These are phyloP conservation scores for Astatotilapia flaviijosephi DNA, from an alignment of 2,113 vertebrate species.

Conservation along the genomic window DNA sequence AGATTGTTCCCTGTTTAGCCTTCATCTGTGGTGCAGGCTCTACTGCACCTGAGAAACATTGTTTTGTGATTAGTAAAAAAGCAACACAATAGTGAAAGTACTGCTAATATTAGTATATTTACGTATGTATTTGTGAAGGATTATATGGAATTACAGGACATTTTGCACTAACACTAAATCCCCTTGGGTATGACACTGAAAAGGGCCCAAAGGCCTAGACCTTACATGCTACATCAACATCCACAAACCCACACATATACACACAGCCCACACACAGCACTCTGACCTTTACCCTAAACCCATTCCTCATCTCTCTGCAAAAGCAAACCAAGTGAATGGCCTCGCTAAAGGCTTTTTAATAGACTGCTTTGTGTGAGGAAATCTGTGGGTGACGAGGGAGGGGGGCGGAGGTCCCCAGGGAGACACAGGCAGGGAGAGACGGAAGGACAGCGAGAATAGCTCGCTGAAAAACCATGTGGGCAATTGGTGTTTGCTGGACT, in stretches of 20 bases:
- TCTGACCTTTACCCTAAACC: conserved; percentile 24
- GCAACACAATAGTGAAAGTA: neutral
- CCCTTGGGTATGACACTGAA: neutral
- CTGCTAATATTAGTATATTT: neutral
- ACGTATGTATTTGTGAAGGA: neutral
- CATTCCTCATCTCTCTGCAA: conserved; percentile 27
- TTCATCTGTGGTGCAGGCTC: neutral
- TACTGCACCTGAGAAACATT: neutral
- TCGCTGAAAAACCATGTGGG: conserved; percentile 6
- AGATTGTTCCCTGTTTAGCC: neutral
- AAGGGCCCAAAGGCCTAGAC: neutral
- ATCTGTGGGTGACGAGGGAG: neutral
- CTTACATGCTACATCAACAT: conserved; percentile 7
- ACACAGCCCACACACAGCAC: neutral
- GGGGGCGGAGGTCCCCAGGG: conserved; percentile 11
- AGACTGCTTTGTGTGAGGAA: conserved; percentile 46
- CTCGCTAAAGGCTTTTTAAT: conserved; percentile 60
- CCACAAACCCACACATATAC: neutral
- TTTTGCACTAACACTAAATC: neutral
- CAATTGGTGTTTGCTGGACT: neutral
- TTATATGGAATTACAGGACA: conserved; percentile 11
- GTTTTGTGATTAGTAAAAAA: neutral
- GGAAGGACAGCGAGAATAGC: neutral
- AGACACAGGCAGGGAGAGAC: neutral
- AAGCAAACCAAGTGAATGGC: conserved; percentile 28